A percentile compares a stretch with the other conserved stretches of the same genome.
phyloP scores from a whole-genome alignment of 1,140 invertebrate species.

The Xylocopa sonorina region DNA sequence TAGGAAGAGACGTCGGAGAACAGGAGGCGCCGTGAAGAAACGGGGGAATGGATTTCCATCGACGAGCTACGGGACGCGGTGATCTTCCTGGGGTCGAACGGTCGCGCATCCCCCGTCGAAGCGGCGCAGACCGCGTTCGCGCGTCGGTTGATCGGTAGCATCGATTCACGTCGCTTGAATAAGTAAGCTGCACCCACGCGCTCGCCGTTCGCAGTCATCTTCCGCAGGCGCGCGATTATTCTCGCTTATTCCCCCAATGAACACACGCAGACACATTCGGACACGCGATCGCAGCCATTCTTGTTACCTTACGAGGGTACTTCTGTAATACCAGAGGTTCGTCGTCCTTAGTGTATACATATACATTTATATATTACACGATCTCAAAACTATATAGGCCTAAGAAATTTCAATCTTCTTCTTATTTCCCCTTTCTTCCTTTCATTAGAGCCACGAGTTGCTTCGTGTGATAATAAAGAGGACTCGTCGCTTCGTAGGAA shows the following conservation, averaged over 20 bases:
- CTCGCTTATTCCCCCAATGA: not conserved
- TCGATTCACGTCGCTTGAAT: not conserved
- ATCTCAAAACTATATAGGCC: conserved; percentile 59
- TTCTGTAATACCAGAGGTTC: conserved; percentile 33
- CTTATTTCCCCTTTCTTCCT: not conserved
- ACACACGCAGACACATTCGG: not conserved
- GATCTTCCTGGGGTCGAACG: not conserved
- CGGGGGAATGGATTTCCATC: conserved; percentile 16
- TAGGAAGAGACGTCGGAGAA: not conserved
- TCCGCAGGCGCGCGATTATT: conserved; percentile 16
- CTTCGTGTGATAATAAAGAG: conserved; percentile 63
- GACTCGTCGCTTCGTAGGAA: conserved; percentile 67
- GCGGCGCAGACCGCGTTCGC: not conserved
- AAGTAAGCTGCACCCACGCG: not conserved
- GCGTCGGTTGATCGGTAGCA: not conserved
- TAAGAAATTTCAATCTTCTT: conserved; percentile 46
- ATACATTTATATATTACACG: conserved; percentile 57
- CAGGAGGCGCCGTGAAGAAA: not conserved
- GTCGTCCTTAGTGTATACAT: conserved; percentile 26
- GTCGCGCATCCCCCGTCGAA: not conserved
- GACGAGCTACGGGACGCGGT: not conserved
- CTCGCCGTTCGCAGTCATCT: not conserved
- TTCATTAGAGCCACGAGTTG: conserved; percentile 39
- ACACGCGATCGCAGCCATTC: not conserved
- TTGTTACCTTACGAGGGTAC: conserved; percentile 12